Percentiles rank a stretch among this genome's conserved stretches.
Evolutionary conservation across 2,797 vertebrate species (phyloP).

Genomic region (Sebastes taczanowskii): DNA sequence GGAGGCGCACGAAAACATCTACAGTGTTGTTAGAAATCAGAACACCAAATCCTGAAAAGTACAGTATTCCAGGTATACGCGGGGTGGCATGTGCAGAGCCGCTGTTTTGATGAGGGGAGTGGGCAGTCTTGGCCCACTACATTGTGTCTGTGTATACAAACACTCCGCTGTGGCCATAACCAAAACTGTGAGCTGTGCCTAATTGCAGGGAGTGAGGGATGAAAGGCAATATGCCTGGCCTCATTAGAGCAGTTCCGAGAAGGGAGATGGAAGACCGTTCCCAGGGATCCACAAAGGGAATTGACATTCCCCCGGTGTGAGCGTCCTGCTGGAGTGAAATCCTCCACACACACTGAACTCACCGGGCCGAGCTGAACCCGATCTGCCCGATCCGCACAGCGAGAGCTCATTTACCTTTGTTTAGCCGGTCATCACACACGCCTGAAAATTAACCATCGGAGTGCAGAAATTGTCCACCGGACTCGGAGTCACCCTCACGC

Average conservation of each 20-base stretch:
- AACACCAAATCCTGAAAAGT: conserved; percentile 52
- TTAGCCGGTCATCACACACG: conserved; percentile 59
- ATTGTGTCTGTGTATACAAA: conserved; percentile 78
- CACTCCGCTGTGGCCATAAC: conserved; percentile 74
- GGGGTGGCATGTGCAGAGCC: conserved; percentile 32
- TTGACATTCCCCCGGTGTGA: conserved; percentile 78
- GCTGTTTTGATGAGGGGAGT: conserved; percentile 48
- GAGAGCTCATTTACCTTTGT: conserved; percentile 70
- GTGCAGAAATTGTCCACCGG: conserved; percentile 29
- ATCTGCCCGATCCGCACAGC: conserved; percentile 51
- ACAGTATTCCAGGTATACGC: conserved; percentile 55
- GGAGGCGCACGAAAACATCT: conserved; percentile 61
- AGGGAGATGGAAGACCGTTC: conserved; percentile 78
- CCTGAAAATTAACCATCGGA: conserved; percentile 42
- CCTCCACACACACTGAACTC: conserved; percentile 64
- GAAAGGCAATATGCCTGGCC: conserved; percentile 83
- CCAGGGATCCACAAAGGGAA: conserved; percentile 81
- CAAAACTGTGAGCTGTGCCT: conserved; percentile 78
- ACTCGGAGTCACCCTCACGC: conserved; percentile 16
- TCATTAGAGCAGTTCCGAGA: conserved; percentile 81
- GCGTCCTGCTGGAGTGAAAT: conserved; percentile 69
- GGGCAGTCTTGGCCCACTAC: conserved; percentile 67
- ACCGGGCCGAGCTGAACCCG: conserved; percentile 54
- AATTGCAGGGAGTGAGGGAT: conserved; percentile 79
- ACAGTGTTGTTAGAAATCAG: conserved; percentile 28